Percentiles rank a stretch among this genome's conserved stretches.
Conservation (phyloP, 2,797 vertebrate species). For the Hephaestus fuliginosus region DNA sequence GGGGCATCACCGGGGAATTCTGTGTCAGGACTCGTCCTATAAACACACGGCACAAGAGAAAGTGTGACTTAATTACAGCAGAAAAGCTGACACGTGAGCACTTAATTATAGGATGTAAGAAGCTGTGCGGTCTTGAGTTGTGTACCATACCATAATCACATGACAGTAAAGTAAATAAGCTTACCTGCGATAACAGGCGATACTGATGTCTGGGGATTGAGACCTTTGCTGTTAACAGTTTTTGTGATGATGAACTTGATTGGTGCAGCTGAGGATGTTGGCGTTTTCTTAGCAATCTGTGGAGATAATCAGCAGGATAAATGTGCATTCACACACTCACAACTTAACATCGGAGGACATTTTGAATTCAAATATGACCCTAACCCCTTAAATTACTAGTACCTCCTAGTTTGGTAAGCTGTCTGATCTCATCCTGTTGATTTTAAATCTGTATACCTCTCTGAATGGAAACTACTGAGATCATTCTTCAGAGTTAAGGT, state of each 20-base stretch:
- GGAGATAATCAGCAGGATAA: slow-evolving; percentile 48
- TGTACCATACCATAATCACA: not conserved
- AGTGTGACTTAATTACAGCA: not conserved
- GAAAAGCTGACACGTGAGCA: not conserved
- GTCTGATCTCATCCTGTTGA: not conserved
- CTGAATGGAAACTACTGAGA: not conserved
- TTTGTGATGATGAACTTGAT: slow-evolving; percentile 98
- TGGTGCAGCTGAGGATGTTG: slow-evolving; percentile 92
- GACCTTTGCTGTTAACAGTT: slow-evolving; percentile 96
- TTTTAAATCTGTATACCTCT: not conserved
- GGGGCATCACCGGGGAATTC: slow-evolving; percentile 88
- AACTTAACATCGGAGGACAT: not conserved
- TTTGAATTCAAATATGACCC: not conserved
- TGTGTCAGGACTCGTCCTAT: slow-evolving; percentile 95
- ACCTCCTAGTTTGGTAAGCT: not conserved
- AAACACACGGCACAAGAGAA: not conserved
- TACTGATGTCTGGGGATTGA: slow-evolving; percentile 90
- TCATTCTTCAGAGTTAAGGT: too few relatives aligned
- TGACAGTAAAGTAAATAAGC: not conserved
- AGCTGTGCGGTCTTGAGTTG: not conserved
- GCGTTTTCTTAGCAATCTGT: slow-evolving; percentile 96
- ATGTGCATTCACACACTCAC: not conserved
- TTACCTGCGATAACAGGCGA: slow-evolving; percentile 92
- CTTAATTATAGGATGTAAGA: not conserved
- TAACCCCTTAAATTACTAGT: not conserved